Evolutionary conservation across 2,113 vertebrate genomes (phyloP), one percentile per base, ranked within the genome.

Genomic region (Sigmodon hispidus): DNA sequence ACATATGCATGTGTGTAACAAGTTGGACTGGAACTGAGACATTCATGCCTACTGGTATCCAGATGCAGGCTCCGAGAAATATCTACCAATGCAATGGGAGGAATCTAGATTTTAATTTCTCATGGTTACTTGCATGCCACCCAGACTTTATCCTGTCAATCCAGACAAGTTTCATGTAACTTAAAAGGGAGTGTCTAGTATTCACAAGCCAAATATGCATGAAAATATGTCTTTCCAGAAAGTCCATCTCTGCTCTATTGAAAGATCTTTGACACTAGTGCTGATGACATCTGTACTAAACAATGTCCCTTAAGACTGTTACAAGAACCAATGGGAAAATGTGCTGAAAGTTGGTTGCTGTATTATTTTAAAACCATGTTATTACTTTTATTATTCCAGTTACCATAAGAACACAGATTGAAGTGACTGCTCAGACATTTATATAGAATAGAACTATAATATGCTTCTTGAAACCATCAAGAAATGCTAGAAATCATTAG

Each of bases 321-420:
- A 52, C 3, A 43, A 91, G 45, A 95, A 52, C 52, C 72, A 96
- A 67, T 26, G 40, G 87, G 45, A 83, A 94, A 89, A 89, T 86
- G 11, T 48, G 85, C 94, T 43, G 10, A 76, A 77, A 31, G 1
- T 12, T 61, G 29, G 1, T 12, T 61, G 29, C 36, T 94, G 45
- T 8, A 48, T 19, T 43, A 59, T 31, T 81, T 50, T 79, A 73
- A 79, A 45, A 61, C 0, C 12, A 7, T 72, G 34, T 43, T 48
- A 72, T 89, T 81, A 87, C 69, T 93, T 76, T 89, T 77, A 81
- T 50, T 31, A 13, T 45, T 76, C 48, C 15, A 48, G 43, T 61
- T 91, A 87, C 8, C 22, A 10, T 50, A 89, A 93, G 31, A 91
- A 77, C n/a, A 89, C 1, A 73, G 83, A 61, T 63, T 59, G 36